phyloP scores from a whole-genome alignment of 2,797 vertebrate genomes.

The Squalus acanthias region DNA sequence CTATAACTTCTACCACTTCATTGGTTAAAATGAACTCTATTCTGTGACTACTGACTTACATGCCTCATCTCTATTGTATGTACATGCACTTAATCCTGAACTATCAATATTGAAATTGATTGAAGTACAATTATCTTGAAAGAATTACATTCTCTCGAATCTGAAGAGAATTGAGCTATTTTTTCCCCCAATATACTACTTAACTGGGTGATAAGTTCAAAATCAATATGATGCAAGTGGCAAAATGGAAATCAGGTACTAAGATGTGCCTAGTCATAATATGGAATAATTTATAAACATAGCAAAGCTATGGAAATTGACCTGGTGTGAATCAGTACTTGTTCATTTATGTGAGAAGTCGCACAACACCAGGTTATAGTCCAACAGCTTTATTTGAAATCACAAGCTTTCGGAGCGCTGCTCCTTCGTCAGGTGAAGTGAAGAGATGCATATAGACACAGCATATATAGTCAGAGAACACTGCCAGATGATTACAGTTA shows the following conservation, averaged over 20 bases:
- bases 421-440: too few relatives aligned
- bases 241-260: neutral
- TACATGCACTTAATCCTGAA: neutral
- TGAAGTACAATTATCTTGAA: neutral
- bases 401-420: too few relatives aligned
- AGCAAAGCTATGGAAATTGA: neutral
- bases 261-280: neutral
- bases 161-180: neutral
- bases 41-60: neutral
- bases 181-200: neutral
- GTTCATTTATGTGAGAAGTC: too few relatives aligned
- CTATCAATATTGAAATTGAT: neutral
- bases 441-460: too few relatives aligned
- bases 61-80: neutral
- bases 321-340: neutral
- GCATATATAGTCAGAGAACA: too few relatives aligned
- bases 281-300: neutral
- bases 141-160: neutral
- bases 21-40: neutral
- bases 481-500: too few relatives aligned
- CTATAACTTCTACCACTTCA: too few relatives aligned
- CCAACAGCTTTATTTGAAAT: too few relatives aligned
- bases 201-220: neutral
- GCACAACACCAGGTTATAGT: too few relatives aligned
- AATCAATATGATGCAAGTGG: neutral